Conservation (phyloP, 2,797 vertebrate genomes). For the Harpagifer antarcticus region DNA sequence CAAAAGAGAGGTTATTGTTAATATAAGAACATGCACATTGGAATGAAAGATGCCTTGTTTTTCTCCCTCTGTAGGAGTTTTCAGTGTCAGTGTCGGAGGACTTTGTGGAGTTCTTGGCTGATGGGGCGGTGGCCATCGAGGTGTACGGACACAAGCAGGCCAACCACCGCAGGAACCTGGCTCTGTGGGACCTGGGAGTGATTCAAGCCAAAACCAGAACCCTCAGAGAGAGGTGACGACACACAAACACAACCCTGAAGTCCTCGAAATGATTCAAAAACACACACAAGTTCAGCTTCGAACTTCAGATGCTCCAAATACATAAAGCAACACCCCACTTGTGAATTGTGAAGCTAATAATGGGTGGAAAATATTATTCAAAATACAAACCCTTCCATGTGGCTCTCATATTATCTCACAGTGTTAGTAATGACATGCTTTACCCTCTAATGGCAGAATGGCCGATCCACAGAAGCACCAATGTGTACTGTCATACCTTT, state of each 20-base stretch:
- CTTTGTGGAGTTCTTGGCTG: constrained; percentile 92
- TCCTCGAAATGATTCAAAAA: no score
- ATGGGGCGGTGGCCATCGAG: constrained; percentile 94
- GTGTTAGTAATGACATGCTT: no score
- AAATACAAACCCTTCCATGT: no score
- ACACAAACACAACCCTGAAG: neutral
- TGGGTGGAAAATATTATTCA: no score
- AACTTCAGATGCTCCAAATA: no score
- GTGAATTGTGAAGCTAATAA: no score
- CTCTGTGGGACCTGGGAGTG: constrained; percentile 96
- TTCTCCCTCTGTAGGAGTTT: constrained; percentile 84
- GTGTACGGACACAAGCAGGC: constrained; percentile 93
- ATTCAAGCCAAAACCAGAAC: constrained; percentile 97
- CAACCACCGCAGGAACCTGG: constrained; percentile 91
- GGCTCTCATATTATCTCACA: no score
- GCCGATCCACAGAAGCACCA: neutral
- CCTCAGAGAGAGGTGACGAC: constrained; percentile 91
- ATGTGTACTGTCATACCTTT: neutral
- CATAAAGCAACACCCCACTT: no score
- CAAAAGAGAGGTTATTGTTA: neutral
- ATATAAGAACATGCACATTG: neutral
- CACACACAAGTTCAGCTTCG: no score
- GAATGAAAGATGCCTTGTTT: neutral
- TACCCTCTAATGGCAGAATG: no score
- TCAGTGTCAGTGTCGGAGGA: constrained; percentile 91